Percentiles rank a stretch among this genome's conserved stretches.
Conservation (phyloP, 2,888 invertebrate genomes). For the Drosophila infuscata region DNA sequence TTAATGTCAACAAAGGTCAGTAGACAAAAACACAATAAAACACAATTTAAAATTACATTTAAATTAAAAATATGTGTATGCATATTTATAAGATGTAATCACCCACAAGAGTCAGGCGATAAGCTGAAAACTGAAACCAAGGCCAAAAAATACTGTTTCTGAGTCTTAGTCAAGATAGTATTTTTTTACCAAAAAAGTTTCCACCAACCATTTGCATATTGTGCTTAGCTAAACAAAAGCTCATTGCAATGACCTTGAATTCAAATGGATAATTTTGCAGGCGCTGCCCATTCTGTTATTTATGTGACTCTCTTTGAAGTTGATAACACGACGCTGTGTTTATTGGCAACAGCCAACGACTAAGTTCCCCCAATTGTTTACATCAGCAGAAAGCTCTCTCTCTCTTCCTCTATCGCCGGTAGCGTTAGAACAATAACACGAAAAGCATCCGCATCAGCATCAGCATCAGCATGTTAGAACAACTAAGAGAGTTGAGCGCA, state of each 20-base stretch:
- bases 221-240: background rate
- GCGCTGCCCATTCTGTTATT: conserved; percentile 1
- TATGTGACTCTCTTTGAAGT: background rate
- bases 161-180: background rate
- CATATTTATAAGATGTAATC: background rate
- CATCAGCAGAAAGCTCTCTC: conserved; percentile 52
- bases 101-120: background rate
- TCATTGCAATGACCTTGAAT: background rate
- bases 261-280: background rate
- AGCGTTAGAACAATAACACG: conserved; percentile 13
- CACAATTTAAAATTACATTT: background rate
- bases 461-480: conserved; percentile 36
- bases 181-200: background rate
- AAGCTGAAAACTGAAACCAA: background rate
- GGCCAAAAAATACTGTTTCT: background rate
- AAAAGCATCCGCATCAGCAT: conserved; percentile 19
- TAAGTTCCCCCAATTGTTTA: conserved; percentile 64
- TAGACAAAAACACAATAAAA: background rate
- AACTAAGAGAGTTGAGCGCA: conserved; percentile 37
- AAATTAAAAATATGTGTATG: too few relatives aligned
- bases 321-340: conserved; percentile 23
- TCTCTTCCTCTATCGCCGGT: background rate
- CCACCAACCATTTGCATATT: background rate
- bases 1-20: background rate
- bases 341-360: conserved; percentile 50